Percentiles rank a stretch among this genome's conserved stretches.
phyloP scores from a whole-genome alignment of 23 tunicate genomes.

The Trididemnum clinides region DNA sequence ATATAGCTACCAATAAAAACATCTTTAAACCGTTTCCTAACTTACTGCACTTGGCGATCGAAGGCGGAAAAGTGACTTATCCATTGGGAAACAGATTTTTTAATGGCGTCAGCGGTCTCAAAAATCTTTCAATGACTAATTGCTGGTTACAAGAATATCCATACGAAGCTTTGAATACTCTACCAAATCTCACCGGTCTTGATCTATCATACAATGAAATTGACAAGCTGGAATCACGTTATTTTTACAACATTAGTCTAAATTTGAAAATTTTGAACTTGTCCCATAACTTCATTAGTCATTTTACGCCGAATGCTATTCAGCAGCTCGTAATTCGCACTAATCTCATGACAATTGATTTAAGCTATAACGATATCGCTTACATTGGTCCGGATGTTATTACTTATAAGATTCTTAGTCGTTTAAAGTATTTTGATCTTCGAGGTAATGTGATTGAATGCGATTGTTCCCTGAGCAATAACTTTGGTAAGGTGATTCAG shows the following conservation, averaged over 20 bases:
- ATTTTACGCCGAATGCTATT: background rate
- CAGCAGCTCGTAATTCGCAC: background rate
- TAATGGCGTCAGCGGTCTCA: background rate
- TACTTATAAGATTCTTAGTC: background rate
- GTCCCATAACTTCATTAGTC: background rate
- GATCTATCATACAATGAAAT: constrained; percentile 12
- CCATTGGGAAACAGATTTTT: background rate
- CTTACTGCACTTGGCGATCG: background rate
- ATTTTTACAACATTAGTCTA: background rate
- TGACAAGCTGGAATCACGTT: background rate
- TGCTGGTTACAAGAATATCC: background rate
- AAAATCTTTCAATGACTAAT: background rate
- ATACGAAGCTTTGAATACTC: background rate
- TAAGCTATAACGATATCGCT: background rate
- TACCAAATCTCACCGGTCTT: background rate
- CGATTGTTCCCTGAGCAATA: background rate
- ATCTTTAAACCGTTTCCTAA: constrained; percentile 11
- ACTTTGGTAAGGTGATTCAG: constrained; percentile 12
- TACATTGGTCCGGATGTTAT: background rate
- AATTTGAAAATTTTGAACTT: background rate
- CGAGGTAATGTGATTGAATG: constrained; percentile 14
- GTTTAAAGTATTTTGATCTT: background rate
- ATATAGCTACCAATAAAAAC: background rate
- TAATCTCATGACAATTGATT: too few species aligned
- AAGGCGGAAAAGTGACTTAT: background rate